Evolutionary conservation across 2,113 vertebrate species (phyloP).

Genomic region (Menura novaehollandiae): DNA sequence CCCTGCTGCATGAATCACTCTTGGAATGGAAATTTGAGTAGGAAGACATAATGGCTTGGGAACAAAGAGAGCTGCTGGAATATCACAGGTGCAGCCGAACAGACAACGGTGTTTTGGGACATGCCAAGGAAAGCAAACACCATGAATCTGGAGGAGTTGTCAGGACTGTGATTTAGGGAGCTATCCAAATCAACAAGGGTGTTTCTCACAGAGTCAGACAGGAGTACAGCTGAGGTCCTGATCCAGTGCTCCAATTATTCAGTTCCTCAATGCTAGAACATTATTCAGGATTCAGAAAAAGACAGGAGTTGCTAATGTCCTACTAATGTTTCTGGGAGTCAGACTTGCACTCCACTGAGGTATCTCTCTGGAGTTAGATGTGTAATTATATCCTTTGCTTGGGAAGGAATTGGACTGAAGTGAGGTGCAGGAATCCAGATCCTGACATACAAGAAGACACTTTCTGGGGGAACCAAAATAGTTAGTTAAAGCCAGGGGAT

Average conservation of each 20-base stretch:
- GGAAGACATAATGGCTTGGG: slow-evolving; percentile 56
- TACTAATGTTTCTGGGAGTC: background rate
- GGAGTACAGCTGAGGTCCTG: background rate
- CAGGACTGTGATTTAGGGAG: slow-evolving; percentile 45
- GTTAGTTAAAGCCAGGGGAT: background rate
- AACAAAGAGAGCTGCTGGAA: slow-evolving; percentile 61
- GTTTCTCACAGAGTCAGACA: background rate
- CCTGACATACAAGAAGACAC: background rate
- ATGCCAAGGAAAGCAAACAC: slow-evolving; percentile 63
- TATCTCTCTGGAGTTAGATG: background rate
- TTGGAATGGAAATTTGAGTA: slow-evolving; percentile 63
- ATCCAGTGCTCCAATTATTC: background rate
- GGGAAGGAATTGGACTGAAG: background rate
- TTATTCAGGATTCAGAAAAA: background rate
- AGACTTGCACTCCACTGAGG: background rate
- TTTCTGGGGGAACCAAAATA: background rate
- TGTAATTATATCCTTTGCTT: background rate
- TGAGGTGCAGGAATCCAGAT: background rate
- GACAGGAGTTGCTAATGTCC: background rate
- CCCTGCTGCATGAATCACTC: slow-evolving; percentile 55
- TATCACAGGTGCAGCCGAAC: slow-evolving; percentile 60
- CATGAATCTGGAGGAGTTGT: slow-evolving; percentile 48
- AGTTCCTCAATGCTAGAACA: background rate
- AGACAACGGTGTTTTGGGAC: slow-evolving; percentile 41
- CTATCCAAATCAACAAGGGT: slow-evolving; percentile 30